A percentile compares a stretch with the other conserved stretches of the same genome.
Conservation (phyloP, 2,113 vertebrate species). For the Stigmatopora nigra region DNA sequence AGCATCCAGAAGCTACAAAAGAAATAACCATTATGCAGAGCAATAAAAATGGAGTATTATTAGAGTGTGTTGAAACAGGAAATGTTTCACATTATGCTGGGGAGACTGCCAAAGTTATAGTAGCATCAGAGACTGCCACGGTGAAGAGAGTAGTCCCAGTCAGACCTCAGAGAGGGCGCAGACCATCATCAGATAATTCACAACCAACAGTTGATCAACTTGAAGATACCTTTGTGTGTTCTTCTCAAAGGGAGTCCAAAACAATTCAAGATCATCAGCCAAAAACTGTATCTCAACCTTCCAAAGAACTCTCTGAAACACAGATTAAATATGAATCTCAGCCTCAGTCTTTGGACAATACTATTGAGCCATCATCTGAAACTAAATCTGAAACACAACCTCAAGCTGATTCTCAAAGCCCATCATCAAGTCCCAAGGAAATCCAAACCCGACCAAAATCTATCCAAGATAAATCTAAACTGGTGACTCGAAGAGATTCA, state of each 20-base stretch:
- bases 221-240: constrained; percentile 34
- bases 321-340: constrained; percentile 24
- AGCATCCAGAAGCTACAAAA: constrained; percentile 11
- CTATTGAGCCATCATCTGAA: constrained; percentile 11
- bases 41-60: constrained; percentile 22
- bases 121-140: constrained; percentile 13
- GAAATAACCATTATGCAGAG: constrained; percentile 8
- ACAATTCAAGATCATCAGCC: constrained; percentile 39
- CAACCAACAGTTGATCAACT: constrained; percentile 32
- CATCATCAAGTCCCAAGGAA: constrained; percentile 21
- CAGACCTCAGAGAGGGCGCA: constrained; percentile 56
- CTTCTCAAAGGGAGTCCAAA: constrained; percentile 35
- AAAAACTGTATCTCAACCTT: constrained; percentile 22
- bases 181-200: constrained; percentile 38
- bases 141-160: constrained; percentile 44
- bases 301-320: constrained; percentile 20
- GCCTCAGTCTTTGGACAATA: constrained; percentile 32
- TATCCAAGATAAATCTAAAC: constrained; percentile 40
- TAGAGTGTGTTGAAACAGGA: constrained; percentile 15
- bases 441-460: constrained; percentile 38
- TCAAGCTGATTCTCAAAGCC: constrained; percentile 25
- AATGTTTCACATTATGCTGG: constrained; percentile 10
- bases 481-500: constrained; percentile 27
- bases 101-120: constrained; percentile 30
- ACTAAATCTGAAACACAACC: constrained; percentile 24